These are phyloP conservation scores for Phrynocephalus versicolor DNA, from an alignment of 2,113 vertebrate genomes.

Conservation along the genomic window DNA sequence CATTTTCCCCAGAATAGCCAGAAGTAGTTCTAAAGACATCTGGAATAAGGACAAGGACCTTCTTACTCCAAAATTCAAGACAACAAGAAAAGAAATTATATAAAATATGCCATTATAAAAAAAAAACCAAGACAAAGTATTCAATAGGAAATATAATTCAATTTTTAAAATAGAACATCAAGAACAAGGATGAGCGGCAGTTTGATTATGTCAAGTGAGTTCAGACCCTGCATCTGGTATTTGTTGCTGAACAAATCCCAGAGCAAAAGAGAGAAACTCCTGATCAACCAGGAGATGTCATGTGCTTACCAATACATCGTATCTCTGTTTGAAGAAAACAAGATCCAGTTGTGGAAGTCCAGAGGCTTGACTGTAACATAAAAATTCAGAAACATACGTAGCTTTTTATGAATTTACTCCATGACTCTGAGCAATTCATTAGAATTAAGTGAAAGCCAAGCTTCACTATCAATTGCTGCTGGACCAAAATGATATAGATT, in stretches of 20 bases:
- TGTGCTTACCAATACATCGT: not conserved
- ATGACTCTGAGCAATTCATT: not conserved
- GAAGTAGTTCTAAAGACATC: slow-evolving; percentile 52
- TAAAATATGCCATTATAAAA: slow-evolving; percentile 18
- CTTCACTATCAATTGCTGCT: not conserved
- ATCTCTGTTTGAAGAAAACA: not conserved
- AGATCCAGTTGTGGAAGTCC: slow-evolving; percentile 28
- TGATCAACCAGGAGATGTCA: slow-evolving; percentile 7
- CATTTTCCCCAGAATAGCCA: slow-evolving; percentile 18
- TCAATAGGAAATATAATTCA: not conserved
- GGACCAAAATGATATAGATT: not conserved
- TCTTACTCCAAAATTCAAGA: slow-evolving; percentile 54
- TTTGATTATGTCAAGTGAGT: slow-evolving; percentile 24
- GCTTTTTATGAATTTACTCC: not conserved
- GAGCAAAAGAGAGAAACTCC: not conserved
- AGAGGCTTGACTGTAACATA: not conserved
- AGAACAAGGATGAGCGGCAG: slow-evolving; percentile 47
- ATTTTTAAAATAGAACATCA: slow-evolving; percentile 54
- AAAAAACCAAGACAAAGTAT: not conserved
- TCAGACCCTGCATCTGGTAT: not conserved
- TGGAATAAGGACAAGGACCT: slow-evolving; percentile 61
- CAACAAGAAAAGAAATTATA: not conserved
- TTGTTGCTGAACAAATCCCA: slow-evolving; percentile 22
- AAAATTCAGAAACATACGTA: not conserved
- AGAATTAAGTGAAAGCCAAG: not conserved